Conservation (phyloP, 2,113 vertebrate species). For the Meriones unguiculatus region DNA sequence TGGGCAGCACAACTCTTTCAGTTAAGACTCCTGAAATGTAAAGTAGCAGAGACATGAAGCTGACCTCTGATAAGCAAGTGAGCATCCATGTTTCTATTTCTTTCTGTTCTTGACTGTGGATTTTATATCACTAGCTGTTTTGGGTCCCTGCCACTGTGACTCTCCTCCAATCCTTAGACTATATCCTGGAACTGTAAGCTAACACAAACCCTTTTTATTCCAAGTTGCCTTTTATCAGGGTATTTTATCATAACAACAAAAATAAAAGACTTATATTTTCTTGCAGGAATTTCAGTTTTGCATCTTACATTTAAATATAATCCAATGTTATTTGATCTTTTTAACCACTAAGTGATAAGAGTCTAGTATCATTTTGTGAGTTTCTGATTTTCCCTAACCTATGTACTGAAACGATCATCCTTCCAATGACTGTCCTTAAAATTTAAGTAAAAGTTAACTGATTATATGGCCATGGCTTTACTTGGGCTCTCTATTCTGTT, state of each 20-base stretch:
- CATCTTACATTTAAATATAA: background rate
- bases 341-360: background rate
- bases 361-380: background rate
- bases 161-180: background rate
- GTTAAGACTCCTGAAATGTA: background rate
- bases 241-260: background rate
- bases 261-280: background rate
- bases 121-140: background rate
- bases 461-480: accelerated
- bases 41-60: background rate
- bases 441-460: background rate
- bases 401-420: background rate
- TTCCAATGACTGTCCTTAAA: background rate
- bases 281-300: background rate
- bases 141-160: background rate
- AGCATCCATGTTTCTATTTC: too few relatives aligned
- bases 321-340: background rate
- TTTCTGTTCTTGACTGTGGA: too few relatives aligned
- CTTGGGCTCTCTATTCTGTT: background rate
- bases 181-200: background rate
- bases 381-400: background rate
- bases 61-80: background rate
- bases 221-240: background rate
- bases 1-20: background rate
- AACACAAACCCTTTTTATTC: background rate